Conservation (phyloP, 2,888 invertebrate species). For the Clivina fossor region DNA sequence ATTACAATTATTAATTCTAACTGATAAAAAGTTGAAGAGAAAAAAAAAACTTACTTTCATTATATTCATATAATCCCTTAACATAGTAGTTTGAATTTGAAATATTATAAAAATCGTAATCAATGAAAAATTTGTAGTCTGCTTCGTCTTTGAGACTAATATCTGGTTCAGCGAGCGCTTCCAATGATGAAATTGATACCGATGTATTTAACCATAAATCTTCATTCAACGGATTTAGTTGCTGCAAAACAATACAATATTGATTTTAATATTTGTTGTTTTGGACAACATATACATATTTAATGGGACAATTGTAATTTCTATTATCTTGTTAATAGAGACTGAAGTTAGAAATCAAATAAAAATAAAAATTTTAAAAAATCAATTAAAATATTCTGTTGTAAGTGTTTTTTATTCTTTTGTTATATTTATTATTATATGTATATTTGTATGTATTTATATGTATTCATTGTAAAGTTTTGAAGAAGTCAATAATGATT, state of each 20-base stretch:
- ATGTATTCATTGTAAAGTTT: no score
- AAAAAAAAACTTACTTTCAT: conserved; percentile 61
- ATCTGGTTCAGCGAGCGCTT: conserved; percentile 63
- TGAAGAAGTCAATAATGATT: no score
- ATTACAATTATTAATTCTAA: conserved; percentile 2
- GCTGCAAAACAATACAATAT: conserved; percentile 59
- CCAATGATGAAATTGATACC: conserved; percentile 68
- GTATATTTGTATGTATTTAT: no score
- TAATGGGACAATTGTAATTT: no score
- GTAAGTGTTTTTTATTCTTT: no score
- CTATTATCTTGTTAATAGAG: no score
- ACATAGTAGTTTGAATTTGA: conserved; percentile 81
- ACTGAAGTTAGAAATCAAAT: no score
- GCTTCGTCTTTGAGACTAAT: conserved; percentile 63
- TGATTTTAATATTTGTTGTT: no score
- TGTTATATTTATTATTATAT: no score
- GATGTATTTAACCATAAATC: conserved; percentile 65
- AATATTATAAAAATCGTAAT: conserved; percentile 84
- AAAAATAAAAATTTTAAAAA: no score
- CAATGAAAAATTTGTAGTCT: conserved; percentile 80
- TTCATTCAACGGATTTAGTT: conserved; percentile 79
- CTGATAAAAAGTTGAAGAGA: not conserved
- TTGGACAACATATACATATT: no score
- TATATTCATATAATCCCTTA: conserved; percentile 70
- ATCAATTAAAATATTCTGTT: no score